A percentile compares a stretch with the other conserved stretches of the same genome.
Conservation (phyloP, 2,797 vertebrate species). For the Pantherophis alleghaniensis region DNA sequence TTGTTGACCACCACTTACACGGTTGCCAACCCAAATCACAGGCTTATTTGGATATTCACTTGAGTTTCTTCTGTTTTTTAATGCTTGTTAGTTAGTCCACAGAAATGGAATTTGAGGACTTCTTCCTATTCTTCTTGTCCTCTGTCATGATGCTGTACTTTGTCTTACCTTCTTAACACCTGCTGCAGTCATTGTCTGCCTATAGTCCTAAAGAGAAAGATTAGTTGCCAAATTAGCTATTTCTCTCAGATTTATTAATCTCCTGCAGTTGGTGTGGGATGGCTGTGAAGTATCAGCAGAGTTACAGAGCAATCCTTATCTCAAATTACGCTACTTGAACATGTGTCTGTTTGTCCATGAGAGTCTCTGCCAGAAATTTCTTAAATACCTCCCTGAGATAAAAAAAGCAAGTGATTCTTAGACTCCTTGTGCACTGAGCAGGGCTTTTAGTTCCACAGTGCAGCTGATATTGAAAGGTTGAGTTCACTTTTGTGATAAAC, state of each 20-base stretch:
- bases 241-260: conserved; percentile 39
- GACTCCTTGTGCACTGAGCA: conserved; percentile 46
- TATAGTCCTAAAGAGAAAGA: conserved; percentile 37
- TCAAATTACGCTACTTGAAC: conserved; percentile 76
- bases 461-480: conserved; percentile 8
- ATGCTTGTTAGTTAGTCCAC: background rate
- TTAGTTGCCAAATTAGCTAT: background rate
- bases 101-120: background rate
- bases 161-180: conserved; percentile 11
- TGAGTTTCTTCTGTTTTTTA: background rate
- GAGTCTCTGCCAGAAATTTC: conserved; percentile 77
- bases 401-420: conserved; percentile 76
- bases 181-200: background rate
- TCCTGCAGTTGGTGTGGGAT: conserved; percentile 29
- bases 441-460: conserved; percentile 33
- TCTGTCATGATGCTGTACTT: background rate
- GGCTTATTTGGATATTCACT: background rate
- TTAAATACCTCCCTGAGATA: conserved; percentile 81
- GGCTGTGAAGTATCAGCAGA: conserved; percentile 28
- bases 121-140: background rate
- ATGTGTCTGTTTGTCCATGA: conserved; percentile 55
- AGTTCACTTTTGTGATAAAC: conserved; percentile 44
- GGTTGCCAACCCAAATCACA: background rate
- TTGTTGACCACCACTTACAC: background rate
- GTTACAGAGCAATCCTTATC: conserved; percentile 41